Conservation (phyloP, 2,113 vertebrate genomes). For the Pteronura brasiliensis region DNA sequence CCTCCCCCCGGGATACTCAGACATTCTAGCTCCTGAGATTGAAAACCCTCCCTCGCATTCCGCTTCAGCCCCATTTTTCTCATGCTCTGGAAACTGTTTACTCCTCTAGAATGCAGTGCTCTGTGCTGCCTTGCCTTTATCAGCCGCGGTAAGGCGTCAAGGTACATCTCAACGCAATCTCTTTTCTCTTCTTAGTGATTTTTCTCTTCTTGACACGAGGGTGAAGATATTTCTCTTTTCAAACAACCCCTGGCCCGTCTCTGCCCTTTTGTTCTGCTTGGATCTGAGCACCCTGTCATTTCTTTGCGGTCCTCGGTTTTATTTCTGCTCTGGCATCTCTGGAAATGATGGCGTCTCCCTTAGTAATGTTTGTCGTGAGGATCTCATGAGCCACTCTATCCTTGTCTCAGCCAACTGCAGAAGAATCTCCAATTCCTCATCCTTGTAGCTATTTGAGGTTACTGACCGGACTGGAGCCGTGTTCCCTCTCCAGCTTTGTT, state of each 20-base stretch:
- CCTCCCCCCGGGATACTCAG: not conserved
- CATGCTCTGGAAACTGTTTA: not conserved
- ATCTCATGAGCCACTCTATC: conserved; percentile 49
- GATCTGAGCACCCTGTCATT: conserved; percentile 52
- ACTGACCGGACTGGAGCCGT: not conserved
- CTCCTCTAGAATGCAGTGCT: not conserved
- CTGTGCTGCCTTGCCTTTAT: conserved; percentile 33
- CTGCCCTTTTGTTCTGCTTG: conserved; percentile 40
- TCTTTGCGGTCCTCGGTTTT: conserved; percentile 7
- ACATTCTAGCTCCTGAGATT: not conserved
- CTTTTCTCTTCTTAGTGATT: conserved; percentile 55
- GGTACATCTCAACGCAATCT: conserved; percentile 27
- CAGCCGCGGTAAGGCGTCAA: not conserved
- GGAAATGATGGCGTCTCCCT: conserved; percentile 47
- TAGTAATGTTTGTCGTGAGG: conserved; percentile 49
- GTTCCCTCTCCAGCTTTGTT: conserved; percentile 23
- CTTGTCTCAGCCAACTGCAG: conserved; percentile 45
- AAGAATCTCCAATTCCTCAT: conserved; percentile 61
- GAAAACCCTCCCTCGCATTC: conserved; percentile 46
- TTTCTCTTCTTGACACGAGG: conserved; percentile 58
- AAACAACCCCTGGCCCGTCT: not conserved
- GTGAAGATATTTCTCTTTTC: conserved; percentile 34
- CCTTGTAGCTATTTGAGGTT: not conserved
- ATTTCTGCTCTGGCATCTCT: conserved; percentile 60
- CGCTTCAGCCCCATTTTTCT: not conserved